A percentile compares a stretch with the other conserved stretches of the same genome.
These are phyloP conservation scores for Esox niger DNA, from an alignment of 2,113 vertebrate genomes.

Conservation along the genomic window DNA sequence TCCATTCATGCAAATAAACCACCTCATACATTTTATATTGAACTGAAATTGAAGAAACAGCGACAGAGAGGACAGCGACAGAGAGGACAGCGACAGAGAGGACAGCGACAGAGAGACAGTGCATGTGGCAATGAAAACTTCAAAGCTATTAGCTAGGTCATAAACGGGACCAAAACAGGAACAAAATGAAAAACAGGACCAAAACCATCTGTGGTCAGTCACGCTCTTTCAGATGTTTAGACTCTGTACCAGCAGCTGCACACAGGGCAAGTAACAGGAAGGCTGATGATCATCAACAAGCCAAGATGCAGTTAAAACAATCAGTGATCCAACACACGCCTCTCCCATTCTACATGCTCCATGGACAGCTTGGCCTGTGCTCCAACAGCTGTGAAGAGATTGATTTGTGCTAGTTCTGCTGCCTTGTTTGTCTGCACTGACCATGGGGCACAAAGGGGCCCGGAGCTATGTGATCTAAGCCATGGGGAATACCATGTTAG, in stretches of 20 bases:
- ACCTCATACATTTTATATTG: no score
- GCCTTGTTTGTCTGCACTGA: neutral
- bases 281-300: neutral
- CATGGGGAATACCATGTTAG: neutral
- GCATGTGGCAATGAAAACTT: no score
- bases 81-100: no score
- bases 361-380: neutral
- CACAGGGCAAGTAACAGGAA: neutral
- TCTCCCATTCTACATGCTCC: neutral
- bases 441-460: neutral
- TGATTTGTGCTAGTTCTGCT: neutral
- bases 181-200: neutral
- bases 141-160: neutral
- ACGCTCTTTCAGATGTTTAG: constrained; percentile 19
- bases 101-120: no score
- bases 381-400: neutral
- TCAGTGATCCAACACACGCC: neutral
- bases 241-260: neutral
- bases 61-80: no score
- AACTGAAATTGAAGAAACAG: no score
- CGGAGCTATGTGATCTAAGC: neutral
- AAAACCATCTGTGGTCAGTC: constrained; percentile 23
- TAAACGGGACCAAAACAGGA: constrained; percentile 15
- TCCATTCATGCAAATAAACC: no score
- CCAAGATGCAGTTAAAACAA: neutral